Evolutionary conservation across 64 coral and sea anemone species (phyloP), one percentile per base, ranked within the genome.

Genomic region (Trachythela sp.): DNA sequence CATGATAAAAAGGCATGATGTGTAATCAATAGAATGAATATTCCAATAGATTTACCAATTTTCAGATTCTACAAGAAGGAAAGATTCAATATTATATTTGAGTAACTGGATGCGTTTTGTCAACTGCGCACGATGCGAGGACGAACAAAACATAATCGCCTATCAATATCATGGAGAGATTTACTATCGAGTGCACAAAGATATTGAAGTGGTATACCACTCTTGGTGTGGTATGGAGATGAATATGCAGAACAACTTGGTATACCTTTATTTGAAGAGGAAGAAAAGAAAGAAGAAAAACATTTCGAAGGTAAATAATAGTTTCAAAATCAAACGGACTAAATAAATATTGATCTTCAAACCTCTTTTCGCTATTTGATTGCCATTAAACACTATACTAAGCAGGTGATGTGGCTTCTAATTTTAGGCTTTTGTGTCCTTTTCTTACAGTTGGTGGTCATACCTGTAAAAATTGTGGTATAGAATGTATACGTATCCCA

Each of bases 201-300:
- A 36, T 8, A 67, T 90, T 34, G 52, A 56, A 17, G 40, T 43
- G 15, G 80, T n/a, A 50, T 7, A 84, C 42, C 24, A 50, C 75
- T 90, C 27, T 36, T 90, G 26, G 89, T 90, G 50, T 90, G 89
- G 89, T 90, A 83, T 60, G 89, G 80, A 45, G 89, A 90, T 36
- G 54, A 40, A 24, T 85, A 83, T n/a, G 49, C 48, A 40, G 33
- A 54, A 64, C 36, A 84, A 29, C 86, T 87, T 4, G 80, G 52
- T n/a, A 84, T 50, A 54, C 49, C 71, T 84, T 13, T 84, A 20
- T 48, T n/a, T 43, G 70, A 84, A 30, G 48, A 39, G 2, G 49
- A 52, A 52, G 49, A 52, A 52, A 1, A 52, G 49, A 11, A 52
- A 52, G 49, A 52, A 20, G 49, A 52, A 52, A 52, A 52, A 52